Conservation (phyloP, 2,113 vertebrate genomes). For the Zosterops hypoxanthus region DNA sequence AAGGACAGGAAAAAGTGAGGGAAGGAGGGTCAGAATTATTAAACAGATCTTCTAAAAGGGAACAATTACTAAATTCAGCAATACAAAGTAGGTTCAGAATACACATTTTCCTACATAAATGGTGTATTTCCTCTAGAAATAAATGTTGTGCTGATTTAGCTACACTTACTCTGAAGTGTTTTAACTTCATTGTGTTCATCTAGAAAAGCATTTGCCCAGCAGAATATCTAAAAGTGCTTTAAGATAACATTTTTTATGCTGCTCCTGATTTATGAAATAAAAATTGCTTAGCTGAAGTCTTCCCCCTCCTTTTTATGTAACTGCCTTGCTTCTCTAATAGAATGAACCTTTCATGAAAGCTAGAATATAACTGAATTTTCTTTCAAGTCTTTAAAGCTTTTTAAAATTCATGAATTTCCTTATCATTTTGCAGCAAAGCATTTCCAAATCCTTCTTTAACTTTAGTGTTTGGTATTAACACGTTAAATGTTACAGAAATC, state of each 20-base stretch:
- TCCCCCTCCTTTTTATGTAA: slow-evolving; percentile 30
- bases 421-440: slow-evolving; percentile 84
- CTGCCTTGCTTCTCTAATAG: slow-evolving; percentile 48
- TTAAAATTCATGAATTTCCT: slow-evolving; percentile 94
- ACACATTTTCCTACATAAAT: neutral
- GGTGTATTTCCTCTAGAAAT: slow-evolving; percentile 26
- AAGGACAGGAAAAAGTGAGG: neutral
- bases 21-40: slow-evolving; percentile 2
- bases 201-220: slow-evolving; percentile 41
- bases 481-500: slow-evolving; percentile 71
- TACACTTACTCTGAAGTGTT: slow-evolving; percentile 27
- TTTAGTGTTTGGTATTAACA: slow-evolving; percentile 76
- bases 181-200: slow-evolving; percentile 25
- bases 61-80: slow-evolving; percentile 25
- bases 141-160: neutral
- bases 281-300: slow-evolving; percentile 51
- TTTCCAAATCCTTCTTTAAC: slow-evolving; percentile 79
- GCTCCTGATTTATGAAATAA: slow-evolving; percentile 59
- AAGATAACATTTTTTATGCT: slow-evolving; percentile 52
- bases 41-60: slow-evolving; percentile 5
- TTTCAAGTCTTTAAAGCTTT: slow-evolving; percentile 78
- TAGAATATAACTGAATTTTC: slow-evolving; percentile 75
- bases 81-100: slow-evolving; percentile 9
- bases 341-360: slow-evolving; percentile 75
- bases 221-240: slow-evolving; percentile 47